Base-by-base conservation (phyloP, 2,113 vertebrate species). In the Esox niger region DNA sequence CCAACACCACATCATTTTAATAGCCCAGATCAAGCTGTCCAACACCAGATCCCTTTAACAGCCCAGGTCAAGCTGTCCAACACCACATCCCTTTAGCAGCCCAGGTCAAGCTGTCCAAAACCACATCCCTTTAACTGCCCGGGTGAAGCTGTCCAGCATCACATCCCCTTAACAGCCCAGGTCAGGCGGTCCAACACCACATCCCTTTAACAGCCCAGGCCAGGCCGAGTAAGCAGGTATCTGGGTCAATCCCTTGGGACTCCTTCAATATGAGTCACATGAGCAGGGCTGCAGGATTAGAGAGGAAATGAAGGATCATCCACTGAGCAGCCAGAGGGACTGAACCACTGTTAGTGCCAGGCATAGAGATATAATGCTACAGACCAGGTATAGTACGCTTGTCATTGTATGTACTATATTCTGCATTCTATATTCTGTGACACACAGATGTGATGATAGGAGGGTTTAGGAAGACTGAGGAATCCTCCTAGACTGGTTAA, bases 301-400 rank as follows among this genome's bases (percentile, higher is more conserved):
- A 76, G 77, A 85, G 90, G 88, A 92, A 91, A 89, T 90, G 80
- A 90, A 89, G 88, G 87, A 89, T 91, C 88, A 91, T 86, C 86
- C 84, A 85, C 76, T 74, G 69, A 43, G 38, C 38, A 81, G 76
- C 70, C 74, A 82, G 83, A 78, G 71, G 68, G 68, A 73, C 78
- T 86, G 69, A 29, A 61, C 72, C 70, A 62, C 69, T 79, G 62
- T 64, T 64, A 73, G 15, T 68, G 65, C 52, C 75, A 75, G 66
- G 66, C 60, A 31, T 23, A 66, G 20, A 66, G 17, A 23, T 52
- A 52, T n/a, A 52, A 4, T n/a, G 13, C 47, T 9, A 21, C n/a
- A 52, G 47, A 52, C 21, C 47, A 23, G 38, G 17, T 43, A 43
- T 4, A 4, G 13, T 23, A 23, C n/a, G 21, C 2, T n/a, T 52